phyloP scores from a whole-genome alignment of 2,888 invertebrate species.

The Microchrysa polita region DNA sequence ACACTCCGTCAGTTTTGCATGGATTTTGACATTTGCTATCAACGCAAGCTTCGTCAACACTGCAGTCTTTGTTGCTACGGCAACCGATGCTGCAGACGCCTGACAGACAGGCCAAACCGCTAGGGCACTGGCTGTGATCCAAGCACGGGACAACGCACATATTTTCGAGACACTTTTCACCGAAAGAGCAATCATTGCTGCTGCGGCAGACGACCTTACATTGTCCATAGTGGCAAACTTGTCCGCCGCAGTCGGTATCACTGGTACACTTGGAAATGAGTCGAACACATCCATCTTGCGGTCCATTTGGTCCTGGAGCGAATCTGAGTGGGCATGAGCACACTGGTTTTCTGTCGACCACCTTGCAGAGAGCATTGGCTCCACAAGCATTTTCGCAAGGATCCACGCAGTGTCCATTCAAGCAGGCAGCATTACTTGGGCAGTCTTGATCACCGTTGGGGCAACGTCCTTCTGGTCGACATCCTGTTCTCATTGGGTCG shows the following conservation, averaged over 20 bases:
- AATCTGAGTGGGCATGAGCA: constrained; percentile 83
- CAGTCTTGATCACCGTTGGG: constrained; percentile 78
- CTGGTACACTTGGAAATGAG: constrained; percentile 72
- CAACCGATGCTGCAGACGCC: constrained; percentile 87
- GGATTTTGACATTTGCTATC: constrained; percentile 87
- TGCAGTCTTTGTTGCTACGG: constrained; percentile 83
- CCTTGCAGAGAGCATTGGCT: constrained; percentile 80
- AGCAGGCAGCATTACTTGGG: constrained; percentile 77
- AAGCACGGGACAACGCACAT: constrained; percentile 83
- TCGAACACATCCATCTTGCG: constrained; percentile 78
- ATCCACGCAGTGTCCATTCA: constrained; percentile 77
- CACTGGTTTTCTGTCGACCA: constrained; percentile 78
- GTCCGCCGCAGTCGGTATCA: constrained; percentile 81
- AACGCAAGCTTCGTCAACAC: constrained; percentile 79
- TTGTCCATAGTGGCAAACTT: constrained; percentile 82
- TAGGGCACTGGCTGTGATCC: constrained; percentile 82
- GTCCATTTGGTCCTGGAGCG: constrained; percentile 71
- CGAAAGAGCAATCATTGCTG: constrained; percentile 79
- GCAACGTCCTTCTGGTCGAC: constrained; percentile 81
- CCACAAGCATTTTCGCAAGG: constrained; percentile 87
- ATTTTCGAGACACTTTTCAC: constrained; percentile 81
- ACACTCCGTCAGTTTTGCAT: constrained; percentile 77
- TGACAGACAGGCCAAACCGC: constrained; percentile 81
- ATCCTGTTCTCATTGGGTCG: constrained; percentile 80
- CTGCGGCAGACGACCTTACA: constrained; percentile 84